A percentile compares a stretch with the other conserved stretches of the same genome.
phyloP scores from a whole-genome alignment of 2,113 vertebrate species.

The Semicossyphus pulcher region DNA sequence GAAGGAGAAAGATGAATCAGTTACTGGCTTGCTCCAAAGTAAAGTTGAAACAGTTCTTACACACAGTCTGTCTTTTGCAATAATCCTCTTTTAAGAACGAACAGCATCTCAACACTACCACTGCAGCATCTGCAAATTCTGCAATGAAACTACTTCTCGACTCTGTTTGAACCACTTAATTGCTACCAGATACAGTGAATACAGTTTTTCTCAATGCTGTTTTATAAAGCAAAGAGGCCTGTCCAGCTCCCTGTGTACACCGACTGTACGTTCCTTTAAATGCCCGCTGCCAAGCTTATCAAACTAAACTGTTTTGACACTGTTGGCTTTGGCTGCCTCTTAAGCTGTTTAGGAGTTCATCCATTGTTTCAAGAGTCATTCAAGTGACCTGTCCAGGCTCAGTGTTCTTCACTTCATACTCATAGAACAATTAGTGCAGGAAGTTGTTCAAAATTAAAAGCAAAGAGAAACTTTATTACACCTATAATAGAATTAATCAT shows the following conservation, averaged over 20 bases:
- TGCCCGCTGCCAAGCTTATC: neutral
- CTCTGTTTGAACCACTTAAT: too few relatives aligned
- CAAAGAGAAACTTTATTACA: neutral
- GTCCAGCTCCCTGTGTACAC: neutral
- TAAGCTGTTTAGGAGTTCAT: neutral
- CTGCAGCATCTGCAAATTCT: too few relatives aligned
- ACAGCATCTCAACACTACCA: too few relatives aligned
- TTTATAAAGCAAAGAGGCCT: neutral
- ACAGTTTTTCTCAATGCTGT: neutral
- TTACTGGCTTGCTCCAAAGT: neutral
- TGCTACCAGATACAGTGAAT: neutral
- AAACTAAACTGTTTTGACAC: neutral
- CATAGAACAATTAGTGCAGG: neutral
- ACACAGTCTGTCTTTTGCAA: neutral
- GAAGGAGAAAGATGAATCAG: neutral
- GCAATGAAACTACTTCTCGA: too few relatives aligned
- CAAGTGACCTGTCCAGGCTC: neutral
- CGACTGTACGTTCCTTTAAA: neutral
- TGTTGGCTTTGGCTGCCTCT: constrained; percentile 2
- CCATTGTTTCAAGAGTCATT: neutral
- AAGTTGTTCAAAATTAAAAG: neutral
- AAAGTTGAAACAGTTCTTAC: too few relatives aligned
- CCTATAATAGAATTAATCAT: neutral
- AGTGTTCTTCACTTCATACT: neutral
- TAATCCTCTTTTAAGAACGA: too few relatives aligned